Evolutionary conservation across 2,113 vertebrate genomes (phyloP).

Genomic region (Suricata suricatta): DNA sequence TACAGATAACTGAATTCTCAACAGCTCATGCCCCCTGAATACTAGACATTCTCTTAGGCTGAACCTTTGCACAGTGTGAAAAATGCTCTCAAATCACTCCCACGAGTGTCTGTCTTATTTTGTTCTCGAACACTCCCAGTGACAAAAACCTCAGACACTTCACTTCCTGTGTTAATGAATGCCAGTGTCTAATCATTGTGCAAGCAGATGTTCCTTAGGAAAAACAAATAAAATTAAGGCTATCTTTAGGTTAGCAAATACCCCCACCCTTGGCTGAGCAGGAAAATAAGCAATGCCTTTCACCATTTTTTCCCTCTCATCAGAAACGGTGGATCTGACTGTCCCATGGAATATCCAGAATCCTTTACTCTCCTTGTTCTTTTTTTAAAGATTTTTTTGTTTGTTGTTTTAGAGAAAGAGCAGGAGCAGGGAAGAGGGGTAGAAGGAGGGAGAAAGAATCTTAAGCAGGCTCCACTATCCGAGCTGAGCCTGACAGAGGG

Average conservation of each 20-base stretch:
- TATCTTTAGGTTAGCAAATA: slow-evolving; percentile 73
- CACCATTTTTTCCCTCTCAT: not conserved
- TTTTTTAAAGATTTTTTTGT: not conserved
- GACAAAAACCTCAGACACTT: slow-evolving; percentile 72
- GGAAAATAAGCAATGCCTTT: slow-evolving; percentile 38
- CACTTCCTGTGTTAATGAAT: slow-evolving; percentile 77
- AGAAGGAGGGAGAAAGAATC: too few relatives aligned
- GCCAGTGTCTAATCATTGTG: slow-evolving; percentile 64
- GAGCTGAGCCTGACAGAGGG: too few relatives aligned
- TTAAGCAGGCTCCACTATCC: too few relatives aligned
- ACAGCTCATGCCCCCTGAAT: not conserved
- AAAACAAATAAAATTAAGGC: slow-evolving; percentile 74
- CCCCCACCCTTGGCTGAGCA: not conserved
- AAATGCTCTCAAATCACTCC: slow-evolving; percentile 61
- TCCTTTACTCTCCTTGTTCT: not conserved
- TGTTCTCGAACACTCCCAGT: slow-evolving; percentile 59
- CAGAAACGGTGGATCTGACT: not conserved
- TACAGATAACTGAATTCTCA: not conserved
- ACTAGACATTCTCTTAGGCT: not conserved
- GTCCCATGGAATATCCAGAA: not conserved
- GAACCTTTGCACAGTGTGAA: slow-evolving; percentile 47
- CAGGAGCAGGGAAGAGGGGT: too few relatives aligned
- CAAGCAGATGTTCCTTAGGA: slow-evolving; percentile 73
- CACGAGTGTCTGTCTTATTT: slow-evolving; percentile 65
- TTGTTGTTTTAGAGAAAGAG: too few relatives aligned